Evolutionary conservation across 2,113 vertebrate species (phyloP).

Genomic region (Ranitomeya imitator): DNA sequence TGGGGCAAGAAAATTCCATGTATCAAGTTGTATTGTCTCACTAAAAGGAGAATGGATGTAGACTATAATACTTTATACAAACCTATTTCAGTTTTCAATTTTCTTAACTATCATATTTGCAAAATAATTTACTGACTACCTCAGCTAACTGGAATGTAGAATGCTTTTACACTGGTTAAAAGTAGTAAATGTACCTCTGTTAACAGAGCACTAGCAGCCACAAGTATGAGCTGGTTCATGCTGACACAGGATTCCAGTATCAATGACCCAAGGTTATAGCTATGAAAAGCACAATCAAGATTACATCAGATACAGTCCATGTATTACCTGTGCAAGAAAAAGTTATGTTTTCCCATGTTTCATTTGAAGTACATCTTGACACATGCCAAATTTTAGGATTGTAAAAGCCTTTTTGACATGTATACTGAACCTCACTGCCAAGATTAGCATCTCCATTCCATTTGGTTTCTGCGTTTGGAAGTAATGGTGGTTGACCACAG

Average conservation of each 20-base stretch:
- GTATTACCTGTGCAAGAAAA: slow-evolving; percentile 74
- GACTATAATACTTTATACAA: not conserved
- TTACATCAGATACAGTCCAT: not conserved
- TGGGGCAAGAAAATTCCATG: not conserved
- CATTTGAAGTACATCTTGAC: slow-evolving; percentile 70
- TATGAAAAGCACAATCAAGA: not conserved
- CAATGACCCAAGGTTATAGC: not conserved
- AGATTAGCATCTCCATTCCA: slow-evolving; percentile 72
- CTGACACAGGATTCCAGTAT: not conserved
- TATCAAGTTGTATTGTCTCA: not conserved
- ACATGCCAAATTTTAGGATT: slow-evolving; percentile 69
- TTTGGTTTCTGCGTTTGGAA: slow-evolving; percentile 69
- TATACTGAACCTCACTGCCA: slow-evolving; percentile 70
- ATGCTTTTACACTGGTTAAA: not conserved
- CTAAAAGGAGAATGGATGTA: not conserved
- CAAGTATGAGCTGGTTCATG: not conserved
- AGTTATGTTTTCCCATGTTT: slow-evolving; percentile 70
- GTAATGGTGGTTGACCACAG: slow-evolving; percentile 71
- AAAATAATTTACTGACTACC: not conserved
- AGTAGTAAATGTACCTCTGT: not conserved
- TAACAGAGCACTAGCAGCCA: not conserved
- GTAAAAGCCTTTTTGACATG: slow-evolving; percentile 74
- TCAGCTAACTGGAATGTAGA: not conserved
- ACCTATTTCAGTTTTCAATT: not conserved
- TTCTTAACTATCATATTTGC: not conserved